Conservation (phyloP, 1,140 invertebrate species). For the Leptopilina boulardi region DNA sequence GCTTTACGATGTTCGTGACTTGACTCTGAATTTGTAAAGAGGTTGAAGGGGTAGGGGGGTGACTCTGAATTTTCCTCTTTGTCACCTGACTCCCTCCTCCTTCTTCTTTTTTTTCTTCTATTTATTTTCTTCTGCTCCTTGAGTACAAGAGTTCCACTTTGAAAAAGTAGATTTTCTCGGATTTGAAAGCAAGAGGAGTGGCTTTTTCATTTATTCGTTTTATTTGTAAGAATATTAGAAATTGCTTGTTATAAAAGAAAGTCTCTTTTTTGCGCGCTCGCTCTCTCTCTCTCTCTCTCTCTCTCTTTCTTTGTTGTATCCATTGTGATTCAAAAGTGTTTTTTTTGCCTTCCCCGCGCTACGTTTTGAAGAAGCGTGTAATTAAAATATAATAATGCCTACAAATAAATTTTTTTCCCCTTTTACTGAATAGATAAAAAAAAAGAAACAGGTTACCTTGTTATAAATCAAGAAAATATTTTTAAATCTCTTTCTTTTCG, state of each 20-base stretch:
- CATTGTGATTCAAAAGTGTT: neutral
- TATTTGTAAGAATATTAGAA: slow-evolving; percentile 17
- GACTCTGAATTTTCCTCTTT: neutral
- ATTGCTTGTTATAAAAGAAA: slow-evolving; percentile 13
- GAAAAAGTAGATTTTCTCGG: slow-evolving; percentile 14
- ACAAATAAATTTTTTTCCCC: neutral
- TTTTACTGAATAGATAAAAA: neutral
- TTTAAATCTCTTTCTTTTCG: neutral
- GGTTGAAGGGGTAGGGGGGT: neutral
- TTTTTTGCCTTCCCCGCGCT: neutral
- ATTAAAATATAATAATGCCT: slow-evolving; percentile 2
- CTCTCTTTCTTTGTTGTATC: neutral
- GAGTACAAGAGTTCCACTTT: neutral
- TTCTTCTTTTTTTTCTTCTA: neutral
- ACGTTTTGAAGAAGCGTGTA: neutral
- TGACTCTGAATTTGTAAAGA: slow-evolving; percentile 10
- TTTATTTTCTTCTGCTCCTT: neutral
- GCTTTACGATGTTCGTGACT: slow-evolving; percentile 1
- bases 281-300: too few relatives aligned
- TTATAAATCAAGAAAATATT: neutral
- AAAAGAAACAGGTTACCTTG: too few relatives aligned
- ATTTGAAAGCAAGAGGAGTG: slow-evolving; percentile 6
- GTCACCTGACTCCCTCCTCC: slow-evolving; percentile 8
- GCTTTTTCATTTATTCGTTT: slow-evolving; percentile 17
- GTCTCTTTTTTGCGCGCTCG: too few relatives aligned